Evolutionary conservation across 2,888 invertebrate species (phyloP).

Genomic region (Rhamnusium bicolor): DNA sequence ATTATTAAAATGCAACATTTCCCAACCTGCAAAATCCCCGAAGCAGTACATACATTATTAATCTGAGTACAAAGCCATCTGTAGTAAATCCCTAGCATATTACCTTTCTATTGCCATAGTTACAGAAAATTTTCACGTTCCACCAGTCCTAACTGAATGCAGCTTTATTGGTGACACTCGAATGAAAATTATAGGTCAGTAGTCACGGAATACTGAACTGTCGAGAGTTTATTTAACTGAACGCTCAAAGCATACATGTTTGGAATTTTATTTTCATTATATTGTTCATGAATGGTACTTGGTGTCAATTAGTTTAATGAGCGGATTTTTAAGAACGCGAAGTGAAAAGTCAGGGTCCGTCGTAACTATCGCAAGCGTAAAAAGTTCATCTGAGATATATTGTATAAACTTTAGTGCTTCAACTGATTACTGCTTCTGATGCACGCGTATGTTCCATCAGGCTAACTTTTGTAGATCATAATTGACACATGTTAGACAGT

Average conservation of each 20-base stretch:
- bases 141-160: not conserved
- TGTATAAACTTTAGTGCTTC: too few species aligned
- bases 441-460: too few species aligned
- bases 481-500: too few species aligned
- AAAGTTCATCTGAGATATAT: too few species aligned
- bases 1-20: not conserved
- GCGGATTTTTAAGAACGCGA: too few species aligned
- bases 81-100: not conserved
- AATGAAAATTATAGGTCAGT: not conserved
- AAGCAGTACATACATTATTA: not conserved
- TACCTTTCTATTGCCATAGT: slow-evolving; percentile 1
- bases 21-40: not conserved
- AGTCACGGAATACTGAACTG: not conserved
- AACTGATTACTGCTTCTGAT: too few species aligned
- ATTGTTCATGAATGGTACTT: not conserved
- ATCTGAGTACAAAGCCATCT: not conserved
- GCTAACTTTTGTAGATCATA: too few species aligned
- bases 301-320: not conserved
- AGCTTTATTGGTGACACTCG: not conserved
- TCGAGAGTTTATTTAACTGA: not conserved
- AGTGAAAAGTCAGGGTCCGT: too few species aligned
- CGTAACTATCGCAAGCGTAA: too few species aligned
- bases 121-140: slow-evolving; percentile 13
- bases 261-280: not conserved
- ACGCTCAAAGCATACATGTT: not conserved